Evolutionary conservation across 2,888 invertebrate genomes (phyloP), one percentile per base, ranked within the genome.

Genomic region (Nomada ferruginata): DNA sequence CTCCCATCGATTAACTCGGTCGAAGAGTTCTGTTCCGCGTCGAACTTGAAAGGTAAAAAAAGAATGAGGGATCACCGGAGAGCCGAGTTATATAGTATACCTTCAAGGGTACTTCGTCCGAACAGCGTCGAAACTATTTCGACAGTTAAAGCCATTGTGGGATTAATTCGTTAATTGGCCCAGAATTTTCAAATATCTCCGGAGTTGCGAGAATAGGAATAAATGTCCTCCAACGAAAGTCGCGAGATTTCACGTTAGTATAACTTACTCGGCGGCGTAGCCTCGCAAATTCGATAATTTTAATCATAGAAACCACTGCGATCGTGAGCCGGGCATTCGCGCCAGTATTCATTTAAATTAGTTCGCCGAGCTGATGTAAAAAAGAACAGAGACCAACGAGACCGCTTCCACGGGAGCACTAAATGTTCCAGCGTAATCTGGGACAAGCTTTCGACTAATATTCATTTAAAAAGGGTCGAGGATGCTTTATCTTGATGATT

Each of bases 111-210:
- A 13, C 47, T 52, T 15, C 10, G n/a, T 47, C n/a, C 13, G 50
- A 20, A 68, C 23, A 18, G 5, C 36, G 44, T 15, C 69, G n/a
- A 29, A 23, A 26, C 23, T 29, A 29, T 44, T 53, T 18, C 13
- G 36, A 26, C 26, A 10, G 5, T 7, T 15, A 13, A 60, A 60
- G 15, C 42, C 36, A 57, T 61, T 68, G 9, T 42, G 64, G 52
- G 44, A 44, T 72, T 60, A 65, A 44, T 65, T 52, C 29, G 64
- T 71, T 65, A 42, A 64, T 64, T 65, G 44, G 11, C 50, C 26
- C 3, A 18, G 42, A n/a, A n/a, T 53, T 11, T 42, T 42, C 13
- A 61, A 57, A 15, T 15, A 29, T 57, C 57, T 26, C 26, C 5
- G 3, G 26, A 4, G 36, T 2, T 29, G 18, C 59, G 26, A 5